These are phyloP conservation scores for Ophion ellenae DNA, from an alignment of 2,888 invertebrate species.

Conservation along the genomic window DNA sequence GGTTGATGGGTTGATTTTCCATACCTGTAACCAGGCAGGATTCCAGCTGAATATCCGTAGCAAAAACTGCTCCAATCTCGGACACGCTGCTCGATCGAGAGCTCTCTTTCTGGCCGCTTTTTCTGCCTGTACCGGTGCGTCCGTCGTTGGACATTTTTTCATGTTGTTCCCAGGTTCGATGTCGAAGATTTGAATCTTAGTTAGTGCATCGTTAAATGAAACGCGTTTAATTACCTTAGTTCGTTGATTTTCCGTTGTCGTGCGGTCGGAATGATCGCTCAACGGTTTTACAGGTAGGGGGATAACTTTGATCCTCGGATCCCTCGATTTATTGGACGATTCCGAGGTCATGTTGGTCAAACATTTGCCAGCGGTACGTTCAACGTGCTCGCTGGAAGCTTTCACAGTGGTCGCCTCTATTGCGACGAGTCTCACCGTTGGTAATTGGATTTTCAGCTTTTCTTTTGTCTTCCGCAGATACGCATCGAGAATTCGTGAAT, in stretches of 20 bases:
- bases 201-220: slow-evolving; percentile 69
- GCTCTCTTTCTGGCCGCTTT: slow-evolving; percentile 33
- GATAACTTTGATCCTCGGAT: slow-evolving; percentile 36
- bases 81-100: slow-evolving; percentile 73
- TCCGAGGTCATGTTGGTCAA: slow-evolving; percentile 1
- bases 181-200: slow-evolving; percentile 66
- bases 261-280: not conserved
- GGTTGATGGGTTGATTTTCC: not conserved
- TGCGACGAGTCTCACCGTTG: slow-evolving; percentile 1
- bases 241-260: not conserved
- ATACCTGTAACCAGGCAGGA: slow-evolving; percentile 87
- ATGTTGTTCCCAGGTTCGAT: slow-evolving; percentile 72
- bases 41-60: slow-evolving; percentile 87
- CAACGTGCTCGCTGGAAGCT: not conserved
- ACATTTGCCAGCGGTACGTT: slow-evolving; percentile 5
- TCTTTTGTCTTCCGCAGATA: not conserved
- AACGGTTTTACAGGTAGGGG: not conserved
- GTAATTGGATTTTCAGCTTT: not conserved
- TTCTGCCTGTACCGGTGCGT: slow-evolving; percentile 73
- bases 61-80: slow-evolving; percentile 83
- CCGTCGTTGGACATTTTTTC: slow-evolving; percentile 74
- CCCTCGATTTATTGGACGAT: slow-evolving; percentile 14
- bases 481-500: slow-evolving; percentile 3
- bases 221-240: slow-evolving; percentile 70
- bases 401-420: not conserved